These are phyloP conservation scores for Myathropa florea DNA, from an alignment of 2,888 invertebrate species.

Conservation along the genomic window DNA sequence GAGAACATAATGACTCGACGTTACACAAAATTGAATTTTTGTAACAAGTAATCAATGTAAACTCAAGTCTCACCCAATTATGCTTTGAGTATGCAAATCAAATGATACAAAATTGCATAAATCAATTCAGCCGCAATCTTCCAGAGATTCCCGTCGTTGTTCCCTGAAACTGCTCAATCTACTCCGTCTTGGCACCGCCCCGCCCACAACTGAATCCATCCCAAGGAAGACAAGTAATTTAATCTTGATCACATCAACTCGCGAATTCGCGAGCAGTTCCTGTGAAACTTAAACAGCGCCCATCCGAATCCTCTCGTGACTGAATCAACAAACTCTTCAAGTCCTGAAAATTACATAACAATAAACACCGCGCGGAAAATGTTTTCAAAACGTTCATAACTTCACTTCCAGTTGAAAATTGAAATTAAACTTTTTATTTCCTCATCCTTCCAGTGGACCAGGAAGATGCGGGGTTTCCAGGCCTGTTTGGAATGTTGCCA, in stretches of 20 bases:
- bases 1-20: not conserved
- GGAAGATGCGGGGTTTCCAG: not conserved
- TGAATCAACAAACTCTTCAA: conserved; percentile 50
- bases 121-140: not conserved
- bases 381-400: conserved; percentile 43
- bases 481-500: conserved; percentile 48
- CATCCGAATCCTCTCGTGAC: conserved; percentile 12
- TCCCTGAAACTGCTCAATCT: not conserved
- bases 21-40: not conserved
- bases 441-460: conserved; percentile 43
- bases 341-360: conserved; percentile 60
- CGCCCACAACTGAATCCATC: not conserved
- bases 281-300: conserved; percentile 26
- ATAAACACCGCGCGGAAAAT: conserved; percentile 50
- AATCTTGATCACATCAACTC: conserved; percentile 30
- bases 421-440: conserved; percentile 60
- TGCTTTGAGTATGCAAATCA: not conserved
- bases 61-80: not conserved
- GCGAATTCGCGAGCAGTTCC: conserved; percentile 15
- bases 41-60: not conserved
- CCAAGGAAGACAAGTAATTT: conserved; percentile 12
- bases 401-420: conserved; percentile 48
- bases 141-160: not conserved
- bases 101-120: not conserved
- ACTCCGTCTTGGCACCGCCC: not conserved